Evolutionary conservation across 2,113 vertebrate genomes (phyloP).

Genomic region (Geococcyx californianus): DNA sequence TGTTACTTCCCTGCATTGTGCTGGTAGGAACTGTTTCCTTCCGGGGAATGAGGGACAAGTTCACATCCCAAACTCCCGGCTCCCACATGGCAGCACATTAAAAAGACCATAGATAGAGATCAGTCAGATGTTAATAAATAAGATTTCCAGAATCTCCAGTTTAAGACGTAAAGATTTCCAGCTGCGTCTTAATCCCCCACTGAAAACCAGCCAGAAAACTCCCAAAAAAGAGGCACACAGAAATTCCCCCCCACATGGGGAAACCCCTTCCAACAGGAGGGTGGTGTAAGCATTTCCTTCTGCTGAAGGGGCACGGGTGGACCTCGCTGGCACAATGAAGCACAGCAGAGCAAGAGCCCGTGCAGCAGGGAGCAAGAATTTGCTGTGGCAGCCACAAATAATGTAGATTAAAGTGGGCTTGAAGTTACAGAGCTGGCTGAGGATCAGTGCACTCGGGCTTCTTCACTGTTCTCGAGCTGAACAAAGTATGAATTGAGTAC

Average conservation of each 20-base stretch:
- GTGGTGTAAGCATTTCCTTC: neutral
- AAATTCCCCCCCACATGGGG: neutral
- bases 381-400: neutral
- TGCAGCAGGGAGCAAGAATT: rapidly evolving
- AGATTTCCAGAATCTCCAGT: slow-evolving; percentile 54
- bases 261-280: neutral
- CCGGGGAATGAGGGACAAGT: slow-evolving; percentile 7
- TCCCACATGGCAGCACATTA: slow-evolving; percentile 50
- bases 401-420: rapidly evolving
- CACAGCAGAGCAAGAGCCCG: rapidly evolving
- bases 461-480: neutral
- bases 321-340: neutral
- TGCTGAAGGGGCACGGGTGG: neutral
- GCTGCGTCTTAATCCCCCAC: slow-evolving; percentile 23
- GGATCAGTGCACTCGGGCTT: neutral
- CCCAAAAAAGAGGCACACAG: neutral
- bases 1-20: slow-evolving; percentile 62
- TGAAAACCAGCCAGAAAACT: slow-evolving; percentile 45
- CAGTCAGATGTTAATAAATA: slow-evolving; percentile 46
- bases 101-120: slow-evolving; percentile 49
- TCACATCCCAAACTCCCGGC: slow-evolving; percentile 31
- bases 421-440: neutral
- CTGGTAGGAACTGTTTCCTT: slow-evolving; percentile 40
- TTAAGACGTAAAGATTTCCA: slow-evolving; percentile 51
- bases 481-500: slow-evolving; percentile 1